Evolutionary conservation across 2,888 invertebrate species (phyloP).

Genomic region (Antheraea assamensis): DNA sequence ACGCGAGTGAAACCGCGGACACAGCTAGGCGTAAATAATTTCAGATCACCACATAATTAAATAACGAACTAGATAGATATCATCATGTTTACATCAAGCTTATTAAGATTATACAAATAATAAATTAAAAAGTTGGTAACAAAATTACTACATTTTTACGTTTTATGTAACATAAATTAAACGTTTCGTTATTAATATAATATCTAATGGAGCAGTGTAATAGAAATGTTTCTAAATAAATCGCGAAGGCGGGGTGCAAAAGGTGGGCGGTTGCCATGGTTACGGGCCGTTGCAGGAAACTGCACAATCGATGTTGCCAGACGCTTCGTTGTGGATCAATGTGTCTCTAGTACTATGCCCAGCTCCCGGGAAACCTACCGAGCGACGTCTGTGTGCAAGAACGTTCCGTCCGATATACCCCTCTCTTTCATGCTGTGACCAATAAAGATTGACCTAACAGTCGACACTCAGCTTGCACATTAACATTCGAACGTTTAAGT

Average conservation of each 20-base stretch:
- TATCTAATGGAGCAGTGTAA: slow-evolving; percentile 59
- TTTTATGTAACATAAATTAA: background rate
- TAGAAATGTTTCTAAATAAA: slow-evolving; percentile 61
- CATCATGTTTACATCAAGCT: too few relatives aligned
- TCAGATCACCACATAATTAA: too few relatives aligned
- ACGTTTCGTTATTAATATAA: slow-evolving; percentile 23
- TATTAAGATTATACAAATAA: too few relatives aligned
- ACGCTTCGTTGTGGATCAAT: slow-evolving; percentile 79
- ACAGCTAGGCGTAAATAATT: too few relatives aligned
- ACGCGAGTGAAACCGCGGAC: too few relatives aligned
- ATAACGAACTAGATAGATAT: too few relatives aligned
- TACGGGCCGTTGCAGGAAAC: slow-evolving; percentile 78
- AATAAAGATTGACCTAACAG: slow-evolving; percentile 44
- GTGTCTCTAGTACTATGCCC: slow-evolving; percentile 82
- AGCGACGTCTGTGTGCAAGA: slow-evolving; percentile 50
- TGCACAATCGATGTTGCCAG: slow-evolving; percentile 82
- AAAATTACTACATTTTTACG: background rate
- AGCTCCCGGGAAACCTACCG: slow-evolving; percentile 74
- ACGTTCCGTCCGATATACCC: slow-evolving; percentile 35
- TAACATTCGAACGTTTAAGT: slow-evolving; percentile 43
- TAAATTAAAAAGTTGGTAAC: too few relatives aligned
- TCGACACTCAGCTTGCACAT: slow-evolving; percentile 23
- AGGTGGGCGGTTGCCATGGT: slow-evolving; percentile 71
- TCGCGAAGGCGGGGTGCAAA: slow-evolving; percentile 58
- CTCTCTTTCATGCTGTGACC: slow-evolving; percentile 48